Percentiles rank a stretch among this genome's conserved stretches.
Evolutionary conservation across 2,888 invertebrate species (phyloP).

Genomic region (Drosophila koepferae): DNA sequence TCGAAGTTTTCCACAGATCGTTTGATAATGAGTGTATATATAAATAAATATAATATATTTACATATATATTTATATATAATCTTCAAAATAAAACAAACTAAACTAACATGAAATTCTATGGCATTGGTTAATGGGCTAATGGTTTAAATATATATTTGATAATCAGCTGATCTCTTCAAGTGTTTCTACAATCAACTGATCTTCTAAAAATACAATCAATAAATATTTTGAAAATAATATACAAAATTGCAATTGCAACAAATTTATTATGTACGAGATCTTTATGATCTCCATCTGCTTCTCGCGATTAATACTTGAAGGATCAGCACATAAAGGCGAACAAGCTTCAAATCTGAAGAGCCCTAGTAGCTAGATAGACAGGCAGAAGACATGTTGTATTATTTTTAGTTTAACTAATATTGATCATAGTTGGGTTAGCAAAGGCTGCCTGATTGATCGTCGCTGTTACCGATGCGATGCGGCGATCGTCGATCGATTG

Average conservation of each 20-base stretch:
- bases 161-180: not conserved
- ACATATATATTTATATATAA: not conserved
- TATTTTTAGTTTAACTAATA: slow-evolving; percentile 66
- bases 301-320: slow-evolving; percentile 1
- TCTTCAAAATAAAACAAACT: not conserved
- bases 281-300: no score
- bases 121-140: no score
- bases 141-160: not conserved
- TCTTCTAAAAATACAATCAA: no score
- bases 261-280: not conserved
- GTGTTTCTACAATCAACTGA: not conserved
- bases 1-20: slow-evolving; percentile 11
- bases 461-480: slow-evolving; percentile 13
- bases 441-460: slow-evolving; percentile 43
- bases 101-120: not conserved
- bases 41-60: not conserved
- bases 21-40: not conserved
- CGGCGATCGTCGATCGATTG: slow-evolving; percentile 50
- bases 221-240: not conserved
- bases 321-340: not conserved
- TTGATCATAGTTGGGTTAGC: slow-evolving; percentile 46
- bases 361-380: slow-evolving; percentile 4
- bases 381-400: slow-evolving; percentile 20
- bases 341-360: not conserved
- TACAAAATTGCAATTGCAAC: not conserved